Percentiles rank a stretch among this genome's conserved stretches.
phyloP scores from a whole-genome alignment of 2,888 invertebrate genomes.

The Meandrusa payeni region DNA sequence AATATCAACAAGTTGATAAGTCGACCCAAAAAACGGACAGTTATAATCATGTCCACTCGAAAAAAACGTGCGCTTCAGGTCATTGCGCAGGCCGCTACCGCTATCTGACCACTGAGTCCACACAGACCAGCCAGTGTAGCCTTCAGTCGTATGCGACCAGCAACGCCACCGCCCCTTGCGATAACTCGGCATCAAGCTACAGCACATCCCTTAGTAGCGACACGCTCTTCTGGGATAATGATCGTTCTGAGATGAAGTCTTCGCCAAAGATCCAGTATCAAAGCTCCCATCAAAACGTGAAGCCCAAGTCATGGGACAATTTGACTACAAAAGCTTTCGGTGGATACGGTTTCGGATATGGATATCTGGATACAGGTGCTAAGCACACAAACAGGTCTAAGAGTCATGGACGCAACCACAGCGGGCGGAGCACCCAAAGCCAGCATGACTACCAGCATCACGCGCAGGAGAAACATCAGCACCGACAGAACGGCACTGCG shows the following conservation, averaged over 20 bases:
- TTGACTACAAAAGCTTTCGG: conserved; percentile 92
- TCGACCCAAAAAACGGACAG: conserved; percentile 69
- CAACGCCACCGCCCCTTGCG: conserved; percentile 83
- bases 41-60: conserved; percentile 69
- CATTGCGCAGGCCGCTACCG: conserved; percentile 74
- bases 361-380: conserved; percentile 85
- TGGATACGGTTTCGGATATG: conserved; percentile 93
- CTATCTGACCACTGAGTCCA: conserved; percentile 84
- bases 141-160: conserved; percentile 92
- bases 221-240: conserved; percentile 90
- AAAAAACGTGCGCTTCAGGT: conserved; percentile 62
- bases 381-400: conserved; percentile 66
- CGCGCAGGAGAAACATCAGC: conserved; percentile 62
- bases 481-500: conserved; percentile 64
- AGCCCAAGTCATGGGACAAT: conserved; percentile 95
- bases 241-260: conserved; percentile 63
- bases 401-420: conserved; percentile 76
- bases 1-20: conserved; percentile 76
- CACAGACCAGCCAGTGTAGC: conserved; percentile 89
- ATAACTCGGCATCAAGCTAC: conserved; percentile 89
- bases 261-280: conserved; percentile 75
- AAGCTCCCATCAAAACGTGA: conserved; percentile 73
- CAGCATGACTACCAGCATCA: conserved; percentile 74
- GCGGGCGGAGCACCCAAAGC: conserved; percentile 80
- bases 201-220: conserved; percentile 93